Percentiles rank a stretch among this genome's conserved stretches.
phyloP scores from a whole-genome alignment of 2,113 vertebrate genomes.

The Cochlearius cochlearius region DNA sequence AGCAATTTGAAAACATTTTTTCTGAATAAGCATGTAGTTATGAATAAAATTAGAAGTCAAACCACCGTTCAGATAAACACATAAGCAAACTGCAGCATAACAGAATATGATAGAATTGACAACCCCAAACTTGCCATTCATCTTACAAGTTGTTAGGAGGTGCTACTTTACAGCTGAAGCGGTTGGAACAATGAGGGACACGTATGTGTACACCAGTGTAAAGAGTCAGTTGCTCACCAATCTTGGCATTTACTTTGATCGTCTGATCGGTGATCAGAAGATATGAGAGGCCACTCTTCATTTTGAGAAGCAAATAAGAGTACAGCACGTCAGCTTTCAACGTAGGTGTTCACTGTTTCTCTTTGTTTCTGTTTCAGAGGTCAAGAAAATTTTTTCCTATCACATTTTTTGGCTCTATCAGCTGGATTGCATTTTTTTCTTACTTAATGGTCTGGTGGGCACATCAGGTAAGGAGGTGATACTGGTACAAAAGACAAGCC shows the following conservation, averaged over 20 bases:
- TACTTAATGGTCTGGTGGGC: conserved; percentile 99
- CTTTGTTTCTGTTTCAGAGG: conserved; percentile 74
- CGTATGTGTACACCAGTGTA: neutral
- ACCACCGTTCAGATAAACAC: neutral
- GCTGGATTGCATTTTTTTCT: conserved; percentile 93
- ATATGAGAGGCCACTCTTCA: neutral
- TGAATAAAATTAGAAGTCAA: neutral
- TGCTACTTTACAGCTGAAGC: neutral
- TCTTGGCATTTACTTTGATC: neutral
- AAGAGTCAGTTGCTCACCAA: neutral
- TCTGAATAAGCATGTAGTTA: neutral
- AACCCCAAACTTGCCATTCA: neutral
- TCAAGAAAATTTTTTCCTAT: conserved; percentile 87
- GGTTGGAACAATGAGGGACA: neutral
- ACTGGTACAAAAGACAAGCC: neutral
- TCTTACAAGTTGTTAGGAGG: neutral
- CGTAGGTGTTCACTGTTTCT: neutral
- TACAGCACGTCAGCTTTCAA: neutral
- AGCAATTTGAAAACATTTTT: neutral
- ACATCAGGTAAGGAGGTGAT: conserved; percentile 86
- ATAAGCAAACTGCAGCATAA: neutral
- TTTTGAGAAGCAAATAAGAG: neutral
- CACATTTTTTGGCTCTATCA: conserved; percentile 91
- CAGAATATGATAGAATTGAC: neutral
- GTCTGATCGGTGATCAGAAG: neutral